Evolutionary conservation across 2,797 vertebrate genomes (phyloP).

Genomic region (Cynopterus sphinx): DNA sequence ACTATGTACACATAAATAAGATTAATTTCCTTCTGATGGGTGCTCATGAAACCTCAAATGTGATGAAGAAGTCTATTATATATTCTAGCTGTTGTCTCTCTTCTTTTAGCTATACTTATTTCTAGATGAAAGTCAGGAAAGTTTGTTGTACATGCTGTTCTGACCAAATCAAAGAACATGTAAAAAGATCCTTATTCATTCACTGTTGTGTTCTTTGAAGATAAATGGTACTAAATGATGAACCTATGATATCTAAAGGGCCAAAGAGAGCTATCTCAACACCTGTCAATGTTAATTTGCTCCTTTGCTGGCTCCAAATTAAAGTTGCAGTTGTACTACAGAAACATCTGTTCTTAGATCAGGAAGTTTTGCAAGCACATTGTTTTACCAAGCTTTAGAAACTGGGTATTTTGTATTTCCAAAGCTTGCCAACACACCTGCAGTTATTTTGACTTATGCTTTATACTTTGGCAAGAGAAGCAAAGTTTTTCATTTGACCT

Average conservation of each 20-base stretch:
- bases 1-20: not conserved
- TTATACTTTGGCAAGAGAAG: constrained; percentile 62
- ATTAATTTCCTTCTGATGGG: constrained; percentile 46
- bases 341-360: constrained; percentile 29
- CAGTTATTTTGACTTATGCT: constrained; percentile 34
- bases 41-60: constrained; percentile 46
- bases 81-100: constrained; percentile 16
- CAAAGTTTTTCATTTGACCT: constrained; percentile 51
- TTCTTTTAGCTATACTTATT: constrained; percentile 3
- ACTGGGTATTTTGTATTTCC: constrained; percentile 22
- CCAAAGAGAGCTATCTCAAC: not conserved
- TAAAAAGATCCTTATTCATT: constrained; percentile 40
- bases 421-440: constrained; percentile 14
- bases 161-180: constrained; percentile 35
- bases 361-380: constrained; percentile 41
- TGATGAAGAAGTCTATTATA: constrained; percentile 25
- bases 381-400: constrained; percentile 49
- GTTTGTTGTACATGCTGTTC: constrained; percentile 4
- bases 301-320: constrained; percentile 44
- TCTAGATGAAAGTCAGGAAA: constrained; percentile 40
- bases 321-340: constrained; percentile 40
- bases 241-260: not conserved
- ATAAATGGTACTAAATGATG: constrained; percentile 26
- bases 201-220: not conserved
- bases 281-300: not conserved